A percentile compares a stretch with the other conserved stretches of the same genome.
These are phyloP conservation scores for Phataginus tricuspis DNA, from an alignment of 2,797 vertebrate species.

Conservation along the genomic window DNA sequence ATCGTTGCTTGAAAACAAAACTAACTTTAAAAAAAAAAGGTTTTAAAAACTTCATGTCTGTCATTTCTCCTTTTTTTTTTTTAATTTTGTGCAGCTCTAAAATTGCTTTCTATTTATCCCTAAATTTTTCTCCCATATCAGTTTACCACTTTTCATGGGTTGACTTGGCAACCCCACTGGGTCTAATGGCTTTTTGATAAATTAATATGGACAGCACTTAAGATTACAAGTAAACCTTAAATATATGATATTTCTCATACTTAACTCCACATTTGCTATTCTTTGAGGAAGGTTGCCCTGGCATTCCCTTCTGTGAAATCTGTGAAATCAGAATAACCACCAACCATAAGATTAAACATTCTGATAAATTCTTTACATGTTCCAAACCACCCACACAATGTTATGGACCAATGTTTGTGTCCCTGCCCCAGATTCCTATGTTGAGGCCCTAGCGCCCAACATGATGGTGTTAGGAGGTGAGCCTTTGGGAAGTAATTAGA, in stretches of 20 bases:
- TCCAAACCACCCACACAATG: not conserved
- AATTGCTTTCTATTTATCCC: not conserved
- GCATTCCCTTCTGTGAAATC: not conserved
- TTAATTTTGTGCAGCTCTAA: not conserved
- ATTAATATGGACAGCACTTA: not conserved
- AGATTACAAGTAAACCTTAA: not conserved
- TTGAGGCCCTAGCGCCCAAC: not conserved
- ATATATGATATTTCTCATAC: not conserved
- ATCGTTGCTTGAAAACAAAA: slow-evolving; percentile 2
- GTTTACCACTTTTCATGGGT: not conserved
- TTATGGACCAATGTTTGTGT: not conserved
- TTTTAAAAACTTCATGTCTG: not conserved
- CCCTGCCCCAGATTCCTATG: not conserved
- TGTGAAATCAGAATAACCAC: not conserved
- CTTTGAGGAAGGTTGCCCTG: not conserved
- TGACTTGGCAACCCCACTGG: not conserved
- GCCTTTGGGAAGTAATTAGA: not conserved
- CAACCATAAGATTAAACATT: not conserved
- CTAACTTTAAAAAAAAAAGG: not conserved
- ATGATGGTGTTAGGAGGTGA: not conserved
- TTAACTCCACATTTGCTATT: not conserved
- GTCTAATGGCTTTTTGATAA: not conserved
- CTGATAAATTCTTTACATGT: not conserved
- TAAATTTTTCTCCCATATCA: not conserved
- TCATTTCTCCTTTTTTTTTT: not conserved